Evolutionary conservation across 2,797 vertebrate genomes (phyloP), one percentile per base, ranked within the genome.

Genomic region (Neostethus bicornis): DNA sequence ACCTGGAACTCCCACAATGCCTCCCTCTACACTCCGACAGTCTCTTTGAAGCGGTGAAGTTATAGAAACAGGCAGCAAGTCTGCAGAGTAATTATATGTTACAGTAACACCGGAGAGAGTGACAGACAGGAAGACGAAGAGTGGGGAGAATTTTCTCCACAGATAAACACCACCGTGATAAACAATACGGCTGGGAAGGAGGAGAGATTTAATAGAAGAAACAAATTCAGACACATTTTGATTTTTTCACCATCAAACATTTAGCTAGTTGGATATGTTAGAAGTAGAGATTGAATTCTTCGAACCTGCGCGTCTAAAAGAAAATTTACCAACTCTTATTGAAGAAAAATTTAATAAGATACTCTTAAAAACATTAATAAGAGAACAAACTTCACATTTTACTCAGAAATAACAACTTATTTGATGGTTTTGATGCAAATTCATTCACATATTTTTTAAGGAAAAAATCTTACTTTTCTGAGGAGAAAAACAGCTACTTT

Each of bases 1-100:
- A 92, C 91, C 90, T 92, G 91, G 90, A 91, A 92, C 87, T 89
- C 82, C 89, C 90, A 92, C 89, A 90, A 91, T 91, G 85, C 87
- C 76, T 76, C 77, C 77, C 87, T 90, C 85, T 86, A 90, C 90
- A 90, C 87, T 87, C 81, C 83, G 77, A 87, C 86, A 84, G 87
- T 84, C 86, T 87, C 88, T 90, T 90, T 91, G 87, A 90, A 89
- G 77, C 58, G 28, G 75, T 75, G 79, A 86, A 88, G 85, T 89
- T 89, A 78, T 79, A 85, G 78, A 84, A 87, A 88, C 75, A 86
- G 83, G 83, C 80, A 75, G 88, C 73, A 70, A 84, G 85, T 87
- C 83, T 83, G 80, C 75, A 76, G 87, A 89, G 86, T 91, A 90
- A 91, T 91, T 90, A 90, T 85, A 84, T 86, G 78, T 89, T 89